These are phyloP conservation scores for Dermatemys mawii DNA, from an alignment of 2,113 vertebrate genomes.

Conservation along the genomic window DNA sequence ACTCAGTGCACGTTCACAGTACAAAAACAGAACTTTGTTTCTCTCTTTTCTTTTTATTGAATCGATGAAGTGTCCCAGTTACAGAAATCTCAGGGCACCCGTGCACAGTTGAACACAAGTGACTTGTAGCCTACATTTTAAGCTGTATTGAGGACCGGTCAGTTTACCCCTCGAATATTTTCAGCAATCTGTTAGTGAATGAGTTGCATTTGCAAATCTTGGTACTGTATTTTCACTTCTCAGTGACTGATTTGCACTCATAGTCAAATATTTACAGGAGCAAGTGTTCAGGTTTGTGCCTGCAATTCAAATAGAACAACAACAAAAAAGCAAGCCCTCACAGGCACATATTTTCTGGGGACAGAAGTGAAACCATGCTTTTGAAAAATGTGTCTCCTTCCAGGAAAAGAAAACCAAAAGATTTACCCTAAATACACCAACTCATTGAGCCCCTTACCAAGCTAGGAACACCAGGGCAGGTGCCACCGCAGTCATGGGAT, in stretches of 20 bases:
- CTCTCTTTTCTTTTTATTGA: not conserved
- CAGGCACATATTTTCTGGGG: not conserved
- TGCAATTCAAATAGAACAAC: not conserved
- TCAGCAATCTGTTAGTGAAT: no score
- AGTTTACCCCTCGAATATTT: no score
- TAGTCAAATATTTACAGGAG: not conserved
- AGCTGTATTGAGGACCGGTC: not conserved
- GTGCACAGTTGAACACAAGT: not conserved
- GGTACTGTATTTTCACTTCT: no score
- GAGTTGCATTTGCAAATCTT: no score
- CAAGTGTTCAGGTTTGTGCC: not conserved
- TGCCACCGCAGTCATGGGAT: fast-evolving
- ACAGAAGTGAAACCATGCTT: not conserved
- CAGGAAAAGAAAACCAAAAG: not conserved
- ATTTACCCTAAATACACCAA: not conserved
- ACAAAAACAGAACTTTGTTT: not conserved
- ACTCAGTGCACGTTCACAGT: not conserved
- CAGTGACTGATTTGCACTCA: not conserved
- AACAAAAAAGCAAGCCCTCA: not conserved
- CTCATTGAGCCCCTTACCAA: not conserved
- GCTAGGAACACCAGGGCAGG: not conserved
- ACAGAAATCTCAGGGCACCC: not conserved
- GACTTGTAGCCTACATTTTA: not conserved
- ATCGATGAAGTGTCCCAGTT: not conserved
- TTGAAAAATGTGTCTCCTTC: not conserved